Percentiles rank a stretch among this genome's conserved stretches.
phyloP scores from a whole-genome alignment of 2,113 vertebrate species.

The Chrysemys picta region DNA sequence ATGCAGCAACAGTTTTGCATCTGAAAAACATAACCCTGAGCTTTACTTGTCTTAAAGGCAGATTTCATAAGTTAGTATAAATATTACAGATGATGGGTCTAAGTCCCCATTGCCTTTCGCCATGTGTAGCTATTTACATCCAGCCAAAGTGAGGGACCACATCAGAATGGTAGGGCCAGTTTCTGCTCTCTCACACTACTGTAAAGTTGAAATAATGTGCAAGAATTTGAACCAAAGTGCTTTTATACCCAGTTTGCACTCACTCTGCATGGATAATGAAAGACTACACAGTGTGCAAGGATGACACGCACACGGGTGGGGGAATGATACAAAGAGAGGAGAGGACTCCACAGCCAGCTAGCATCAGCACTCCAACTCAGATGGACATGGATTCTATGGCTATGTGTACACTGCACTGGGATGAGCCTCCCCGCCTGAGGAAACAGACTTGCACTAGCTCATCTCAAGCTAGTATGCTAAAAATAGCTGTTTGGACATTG shows the following conservation, averaged over 20 bases:
- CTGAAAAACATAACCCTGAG: constrained; percentile 32
- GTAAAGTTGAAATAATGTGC: not conserved
- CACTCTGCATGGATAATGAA: not conserved
- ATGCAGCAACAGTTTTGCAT: constrained; percentile 42
- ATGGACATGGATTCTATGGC: not conserved
- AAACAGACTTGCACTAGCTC: not conserved
- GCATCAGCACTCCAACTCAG: not conserved
- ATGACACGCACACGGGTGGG: not conserved
- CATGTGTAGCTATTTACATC: constrained; percentile 27
- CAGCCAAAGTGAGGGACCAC: not conserved
- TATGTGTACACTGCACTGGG: not conserved
- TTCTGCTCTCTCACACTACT: not conserved
- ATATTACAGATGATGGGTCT: constrained; percentile 2
- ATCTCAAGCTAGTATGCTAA: not conserved
- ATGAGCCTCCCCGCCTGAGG: not conserved
- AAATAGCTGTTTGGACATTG: not conserved
- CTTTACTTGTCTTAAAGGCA: constrained; percentile 33
- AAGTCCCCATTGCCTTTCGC: constrained; percentile 17
- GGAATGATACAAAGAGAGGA: not conserved
- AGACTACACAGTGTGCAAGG: not conserved
- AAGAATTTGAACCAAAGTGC: not conserved
- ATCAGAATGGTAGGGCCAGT: not conserved
- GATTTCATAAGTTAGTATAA: not conserved
- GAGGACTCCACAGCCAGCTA: not conserved
- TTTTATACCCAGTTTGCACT: not conserved